These are phyloP conservation scores for Mustelus asterias DNA, from an alignment of 2,113 vertebrate species.

Conservation along the genomic window DNA sequence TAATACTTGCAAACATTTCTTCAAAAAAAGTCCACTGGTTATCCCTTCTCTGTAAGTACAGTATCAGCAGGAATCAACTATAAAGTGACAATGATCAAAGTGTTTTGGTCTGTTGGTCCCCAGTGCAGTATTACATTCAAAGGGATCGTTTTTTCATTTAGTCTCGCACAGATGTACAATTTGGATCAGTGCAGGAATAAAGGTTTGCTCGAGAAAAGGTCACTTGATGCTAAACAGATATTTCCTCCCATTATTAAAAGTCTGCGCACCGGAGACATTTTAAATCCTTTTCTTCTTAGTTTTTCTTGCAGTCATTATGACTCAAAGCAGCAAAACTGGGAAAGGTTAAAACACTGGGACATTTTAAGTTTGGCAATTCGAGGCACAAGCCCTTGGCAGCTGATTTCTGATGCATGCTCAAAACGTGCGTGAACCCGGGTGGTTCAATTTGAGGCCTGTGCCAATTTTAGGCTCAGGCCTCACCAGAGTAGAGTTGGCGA, in stretches of 20 bases:
- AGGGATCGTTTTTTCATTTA: conserved; percentile 1
- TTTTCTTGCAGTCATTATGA: background rate
- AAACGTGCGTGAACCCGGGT: no score
- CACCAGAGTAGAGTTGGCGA: background rate
- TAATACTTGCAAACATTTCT: background rate
- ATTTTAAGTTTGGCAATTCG: background rate
- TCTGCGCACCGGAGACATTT: background rate
- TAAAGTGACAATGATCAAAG: background rate
- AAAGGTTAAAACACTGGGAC: background rate
- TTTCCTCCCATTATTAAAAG: background rate
- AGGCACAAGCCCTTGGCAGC: background rate
- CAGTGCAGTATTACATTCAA: background rate
- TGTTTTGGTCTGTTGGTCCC: background rate
- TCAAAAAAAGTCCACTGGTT: background rate
- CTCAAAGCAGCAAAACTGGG: background rate
- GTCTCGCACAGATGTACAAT: background rate
- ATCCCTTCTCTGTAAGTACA: background rate
- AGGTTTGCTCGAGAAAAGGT: background rate
- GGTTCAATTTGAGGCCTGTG: background rate
- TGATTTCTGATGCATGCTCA: background rate
- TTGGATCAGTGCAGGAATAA: background rate
- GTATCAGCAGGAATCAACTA: background rate
- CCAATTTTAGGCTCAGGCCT: background rate
- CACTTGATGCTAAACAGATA: conserved; percentile 13
- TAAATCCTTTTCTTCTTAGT: background rate